These are phyloP conservation scores for Mormyrus lacerda DNA, from an alignment of 2,113 vertebrate species.

Conservation along the genomic window DNA sequence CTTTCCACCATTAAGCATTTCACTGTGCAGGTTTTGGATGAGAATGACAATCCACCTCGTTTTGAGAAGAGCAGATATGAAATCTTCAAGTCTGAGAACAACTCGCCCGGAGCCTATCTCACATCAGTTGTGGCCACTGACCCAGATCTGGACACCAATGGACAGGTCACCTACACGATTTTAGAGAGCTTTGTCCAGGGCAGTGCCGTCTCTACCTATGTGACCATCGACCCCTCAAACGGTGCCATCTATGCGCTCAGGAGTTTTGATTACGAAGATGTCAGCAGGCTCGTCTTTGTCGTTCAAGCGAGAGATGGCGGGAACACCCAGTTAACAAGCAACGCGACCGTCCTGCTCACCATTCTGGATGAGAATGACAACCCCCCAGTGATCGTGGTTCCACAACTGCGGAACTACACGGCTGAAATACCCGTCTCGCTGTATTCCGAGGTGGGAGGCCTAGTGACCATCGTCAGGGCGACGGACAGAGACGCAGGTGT, in stretches of 20 bases:
- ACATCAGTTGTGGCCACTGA: conserved; percentile 85
- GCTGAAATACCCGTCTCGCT: conserved; percentile 80
- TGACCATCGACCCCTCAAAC: conserved; percentile 89
- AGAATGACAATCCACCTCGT: conserved; percentile 90
- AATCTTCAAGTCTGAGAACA: conserved; percentile 91
- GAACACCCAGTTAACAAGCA: conserved; percentile 66
- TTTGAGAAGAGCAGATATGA: conserved; percentile 91
- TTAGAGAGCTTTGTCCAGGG: conserved; percentile 74
- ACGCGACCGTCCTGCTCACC: conserved; percentile 80
- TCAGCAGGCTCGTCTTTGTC: conserved; percentile 77
- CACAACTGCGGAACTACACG: conserved; percentile 74
- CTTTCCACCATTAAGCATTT: conserved; percentile 93
- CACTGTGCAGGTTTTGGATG: conserved; percentile 86
- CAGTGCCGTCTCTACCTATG: conserved; percentile 81
- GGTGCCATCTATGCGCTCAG: conserved; percentile 87
- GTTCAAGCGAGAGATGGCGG: conserved; percentile 85
- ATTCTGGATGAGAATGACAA: conserved; percentile 95
- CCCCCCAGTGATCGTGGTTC: conserved; percentile 73
- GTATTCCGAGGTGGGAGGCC: conserved; percentile 73
- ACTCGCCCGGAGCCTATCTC: conserved; percentile 85
- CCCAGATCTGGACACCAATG: conserved; percentile 85
- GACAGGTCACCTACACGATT: conserved; percentile 89
- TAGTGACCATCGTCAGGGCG: conserved; percentile 75
- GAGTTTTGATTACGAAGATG: conserved; percentile 89
- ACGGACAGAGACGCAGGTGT: conserved; percentile 83